Percentiles rank a stretch among this genome's conserved stretches.
Conservation (phyloP, 2,888 invertebrate species). For the Aphodius sticticus region DNA sequence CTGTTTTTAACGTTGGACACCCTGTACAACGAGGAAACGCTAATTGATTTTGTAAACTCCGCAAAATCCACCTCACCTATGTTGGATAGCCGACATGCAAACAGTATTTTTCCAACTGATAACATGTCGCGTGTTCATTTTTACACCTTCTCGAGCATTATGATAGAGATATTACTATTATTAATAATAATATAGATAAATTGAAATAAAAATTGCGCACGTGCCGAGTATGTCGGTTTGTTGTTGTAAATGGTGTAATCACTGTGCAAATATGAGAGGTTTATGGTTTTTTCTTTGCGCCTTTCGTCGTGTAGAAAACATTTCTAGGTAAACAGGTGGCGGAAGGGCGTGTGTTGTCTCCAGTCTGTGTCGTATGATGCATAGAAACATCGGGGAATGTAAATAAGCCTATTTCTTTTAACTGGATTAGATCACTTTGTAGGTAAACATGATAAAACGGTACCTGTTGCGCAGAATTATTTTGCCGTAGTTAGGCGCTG, state of each 20-base stretch:
- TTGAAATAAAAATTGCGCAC: constrained; percentile 16
- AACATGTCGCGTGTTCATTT: background rate
- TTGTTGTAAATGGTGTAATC: constrained; percentile 20
- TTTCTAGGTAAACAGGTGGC: constrained; percentile 18
- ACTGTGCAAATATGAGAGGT: constrained; percentile 13
- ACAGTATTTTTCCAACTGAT: background rate
- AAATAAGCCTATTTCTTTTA: background rate
- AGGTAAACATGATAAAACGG: constrained; percentile 17
- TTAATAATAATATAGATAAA: constrained; percentile 18
- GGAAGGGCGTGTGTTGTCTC: constrained; percentile 8
- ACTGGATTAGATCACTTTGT: background rate
- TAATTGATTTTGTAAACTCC: background rate
- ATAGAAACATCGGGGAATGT: background rate
- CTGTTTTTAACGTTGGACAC: too few species aligned
- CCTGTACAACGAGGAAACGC: background rate
- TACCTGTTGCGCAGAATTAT: constrained; percentile 18
- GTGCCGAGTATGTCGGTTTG: constrained; percentile 5
- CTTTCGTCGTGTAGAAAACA: constrained; percentile 16
- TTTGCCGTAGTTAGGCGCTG: background rate
- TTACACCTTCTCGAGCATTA: background rate
- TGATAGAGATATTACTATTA: background rate
- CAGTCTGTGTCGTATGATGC: background rate
- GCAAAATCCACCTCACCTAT: background rate
- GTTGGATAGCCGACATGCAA: background rate
- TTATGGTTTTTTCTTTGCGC: background rate